These are phyloP conservation scores for Avahi laniger DNA, from an alignment of 2,797 vertebrate species.

Conservation along the genomic window DNA sequence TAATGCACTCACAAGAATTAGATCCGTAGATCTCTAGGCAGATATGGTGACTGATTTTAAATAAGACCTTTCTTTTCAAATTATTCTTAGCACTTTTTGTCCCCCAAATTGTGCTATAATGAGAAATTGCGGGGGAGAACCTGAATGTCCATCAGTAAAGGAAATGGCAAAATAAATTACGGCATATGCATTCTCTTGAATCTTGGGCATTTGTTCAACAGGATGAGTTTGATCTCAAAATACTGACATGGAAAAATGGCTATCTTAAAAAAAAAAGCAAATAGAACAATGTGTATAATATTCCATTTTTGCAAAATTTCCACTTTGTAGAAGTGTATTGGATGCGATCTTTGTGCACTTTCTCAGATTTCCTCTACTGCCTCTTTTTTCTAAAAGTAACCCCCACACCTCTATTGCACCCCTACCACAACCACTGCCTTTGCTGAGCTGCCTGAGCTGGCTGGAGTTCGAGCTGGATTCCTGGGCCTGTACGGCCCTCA, in stretches of 20 bases:
- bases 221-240: background rate
- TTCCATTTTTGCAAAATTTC: background rate
- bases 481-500: background rate
- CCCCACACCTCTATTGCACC: background rate
- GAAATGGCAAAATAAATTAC: background rate
- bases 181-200: background rate
- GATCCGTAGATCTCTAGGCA: background rate
- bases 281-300: background rate
- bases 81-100: background rate
- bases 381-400: background rate
- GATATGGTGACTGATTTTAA: constrained; percentile 12
- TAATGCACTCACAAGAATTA: background rate
- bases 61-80: background rate
- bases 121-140: background rate
- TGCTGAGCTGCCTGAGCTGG: background rate
- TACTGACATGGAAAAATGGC: background rate
- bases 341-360: background rate
- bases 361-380: background rate
- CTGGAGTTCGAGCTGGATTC: background rate
- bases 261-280: background rate
- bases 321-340: background rate
- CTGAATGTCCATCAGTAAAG: background rate
- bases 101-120: background rate
- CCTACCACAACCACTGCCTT: background rate
- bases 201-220: background rate